phyloP scores from a whole-genome alignment of 2,797 vertebrate species.

The Corythornis leucogaster region DNA sequence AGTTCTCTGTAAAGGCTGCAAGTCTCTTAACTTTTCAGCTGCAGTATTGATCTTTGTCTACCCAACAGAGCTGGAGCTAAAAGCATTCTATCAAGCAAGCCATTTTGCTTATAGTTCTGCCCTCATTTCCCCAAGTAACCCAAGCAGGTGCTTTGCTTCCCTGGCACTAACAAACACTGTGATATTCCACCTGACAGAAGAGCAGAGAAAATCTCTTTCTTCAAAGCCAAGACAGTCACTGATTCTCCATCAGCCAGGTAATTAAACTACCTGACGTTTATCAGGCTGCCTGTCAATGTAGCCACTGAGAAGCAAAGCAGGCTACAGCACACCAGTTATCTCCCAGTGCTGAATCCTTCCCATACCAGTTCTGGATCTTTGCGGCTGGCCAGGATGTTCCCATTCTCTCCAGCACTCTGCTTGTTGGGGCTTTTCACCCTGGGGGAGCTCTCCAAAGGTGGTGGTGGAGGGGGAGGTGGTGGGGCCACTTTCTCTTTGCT shows the following conservation, averaged over 20 bases:
- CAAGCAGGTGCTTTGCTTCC: not conserved
- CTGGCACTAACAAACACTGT: not conserved
- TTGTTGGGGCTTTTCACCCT: slow-evolving; percentile 88
- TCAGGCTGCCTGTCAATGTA: accelerated
- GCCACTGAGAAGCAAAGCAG: not conserved
- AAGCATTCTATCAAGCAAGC: not conserved
- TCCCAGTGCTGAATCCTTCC: not conserved
- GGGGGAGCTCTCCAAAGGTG: too few relatives aligned
- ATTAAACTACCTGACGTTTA: not conserved
- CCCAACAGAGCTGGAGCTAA: not conserved
- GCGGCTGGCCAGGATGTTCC: slow-evolving; percentile 96
- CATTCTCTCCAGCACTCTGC: slow-evolving; percentile 91
- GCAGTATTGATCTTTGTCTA: not conserved
- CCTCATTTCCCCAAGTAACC: not conserved
- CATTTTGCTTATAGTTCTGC: not conserved
- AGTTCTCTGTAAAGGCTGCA: not conserved
- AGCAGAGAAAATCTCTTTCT: not conserved
- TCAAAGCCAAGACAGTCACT: not conserved
- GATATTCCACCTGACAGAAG: not conserved
- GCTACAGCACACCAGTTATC: not conserved
- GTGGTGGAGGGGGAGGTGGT: slow-evolving; percentile 79
- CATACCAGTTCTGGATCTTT: slow-evolving; percentile 97
- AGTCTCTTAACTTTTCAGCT: not conserved
- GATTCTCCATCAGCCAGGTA: not conserved
- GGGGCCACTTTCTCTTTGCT: slow-evolving; percentile 96